Evolutionary conservation across 1,140 invertebrate species (phyloP).

Genomic region (Diorhabda elongata): DNA sequence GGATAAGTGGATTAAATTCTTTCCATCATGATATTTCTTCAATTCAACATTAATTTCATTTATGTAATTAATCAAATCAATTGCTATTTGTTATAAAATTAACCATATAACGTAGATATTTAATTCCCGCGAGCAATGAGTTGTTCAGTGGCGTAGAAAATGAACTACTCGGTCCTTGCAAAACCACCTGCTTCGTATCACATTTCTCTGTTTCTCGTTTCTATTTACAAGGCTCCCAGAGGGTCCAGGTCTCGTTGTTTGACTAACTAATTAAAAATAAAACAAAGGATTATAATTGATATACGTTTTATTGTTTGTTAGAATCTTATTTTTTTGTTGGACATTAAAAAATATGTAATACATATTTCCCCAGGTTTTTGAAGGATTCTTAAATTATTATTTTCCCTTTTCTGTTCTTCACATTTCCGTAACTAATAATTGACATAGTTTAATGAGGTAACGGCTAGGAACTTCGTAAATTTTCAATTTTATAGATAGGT

Average conservation of each 20-base stretch:
- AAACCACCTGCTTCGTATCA: background rate
- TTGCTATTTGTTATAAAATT: no score
- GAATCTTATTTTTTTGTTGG: no score
- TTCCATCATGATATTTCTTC: background rate
- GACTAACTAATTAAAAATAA: slow-evolving; percentile 1
- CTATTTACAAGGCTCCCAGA: slow-evolving; percentile 1
- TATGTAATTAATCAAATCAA: background rate
- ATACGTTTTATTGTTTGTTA: background rate
- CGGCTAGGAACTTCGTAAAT: no score
- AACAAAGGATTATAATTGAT: background rate
- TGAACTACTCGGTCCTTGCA: slow-evolving; percentile 11
- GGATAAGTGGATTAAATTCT: no score
- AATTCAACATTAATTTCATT: background rate
- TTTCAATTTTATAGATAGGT: no score
- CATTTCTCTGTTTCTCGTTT: background rate
- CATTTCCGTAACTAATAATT: no score
- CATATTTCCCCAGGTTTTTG: no score
- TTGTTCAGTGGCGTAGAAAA: slow-evolving; percentile 18
- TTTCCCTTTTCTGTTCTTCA: no score
- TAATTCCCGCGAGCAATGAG: slow-evolving; percentile 9
- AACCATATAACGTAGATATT: no score
- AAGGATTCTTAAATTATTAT: no score
- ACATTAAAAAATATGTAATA: no score
- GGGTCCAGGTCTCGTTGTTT: background rate
- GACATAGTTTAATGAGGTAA: no score